Evolutionary conservation across 2,797 vertebrate genomes (phyloP), one percentile per base, ranked within the genome.

Genomic region (Manis crassicaudata): DNA sequence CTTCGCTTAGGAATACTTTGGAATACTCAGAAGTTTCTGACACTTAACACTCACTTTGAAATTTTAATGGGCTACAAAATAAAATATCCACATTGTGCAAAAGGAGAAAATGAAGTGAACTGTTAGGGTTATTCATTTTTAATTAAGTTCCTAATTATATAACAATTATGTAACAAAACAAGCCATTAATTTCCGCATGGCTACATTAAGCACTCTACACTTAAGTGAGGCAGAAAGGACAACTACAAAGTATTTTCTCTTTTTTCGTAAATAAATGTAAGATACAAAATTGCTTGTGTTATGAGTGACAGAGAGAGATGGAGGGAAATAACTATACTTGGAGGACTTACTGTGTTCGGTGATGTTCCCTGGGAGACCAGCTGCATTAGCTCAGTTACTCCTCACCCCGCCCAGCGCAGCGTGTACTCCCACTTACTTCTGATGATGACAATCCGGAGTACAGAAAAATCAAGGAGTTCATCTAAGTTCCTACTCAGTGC

Each of bases 91-190:
- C 91, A 94, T 37, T 37, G 50, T 46, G 46, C 46, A 79, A 96
- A 90, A 32, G 18, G 40, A 88, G 88, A 95, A 92, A 97, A 95
- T 82, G 91, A 82, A 94, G 50, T 80, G 79, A 96, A 95, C 91
- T 90, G 67, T 65, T 23, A 90, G 84, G 96, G 73, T 80, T 93
- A 85, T 90, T 96, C 89, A 88, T 94, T 97, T 96, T 96, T 95
- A 97, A 97, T 97, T 96, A 96, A 95, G 80, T 84, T 97, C 95
- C 95, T 97, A 97, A 96, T 96, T 96, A 96, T 80, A 29, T 82
- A 95, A 96, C 90, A 96, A 46, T 12, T 46, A 46, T 46, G 12
- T 46, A 46, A 94, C 90, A 96, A 97, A 96, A 97, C 86, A 97
- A 96, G 88, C 79, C 95, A 95, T 97, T 97, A 97, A 96, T 97